phyloP scores from a whole-genome alignment of 2,888 invertebrate species.

The Heteropelma amictum region DNA sequence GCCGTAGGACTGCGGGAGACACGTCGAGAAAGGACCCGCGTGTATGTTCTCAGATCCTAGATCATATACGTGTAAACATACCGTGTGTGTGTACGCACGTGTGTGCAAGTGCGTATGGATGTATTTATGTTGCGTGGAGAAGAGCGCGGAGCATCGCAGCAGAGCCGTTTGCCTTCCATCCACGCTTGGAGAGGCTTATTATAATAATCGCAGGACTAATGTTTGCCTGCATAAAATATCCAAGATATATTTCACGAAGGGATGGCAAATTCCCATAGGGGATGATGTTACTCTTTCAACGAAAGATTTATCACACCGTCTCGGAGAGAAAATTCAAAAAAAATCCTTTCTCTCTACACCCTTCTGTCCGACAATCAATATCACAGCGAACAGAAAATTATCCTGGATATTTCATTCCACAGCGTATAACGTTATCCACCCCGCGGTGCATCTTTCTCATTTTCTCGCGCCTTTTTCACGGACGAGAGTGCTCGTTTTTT shows the following conservation, averaged over 20 bases:
- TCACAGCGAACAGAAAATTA: too few relatives aligned
- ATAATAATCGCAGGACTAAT: constrained; percentile 50
- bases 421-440: too few relatives aligned
- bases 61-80: constrained; percentile 1
- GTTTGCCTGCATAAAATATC: constrained; percentile 29
- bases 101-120: too few relatives aligned
- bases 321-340: background rate
- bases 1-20: constrained; percentile 66
- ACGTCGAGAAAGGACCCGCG: constrained; percentile 56
- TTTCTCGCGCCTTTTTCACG: too few relatives aligned
- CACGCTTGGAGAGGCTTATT: constrained; percentile 30
- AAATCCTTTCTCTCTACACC: background rate
- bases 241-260: constrained; percentile 22
- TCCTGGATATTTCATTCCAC: too few relatives aligned
- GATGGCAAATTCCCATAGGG: constrained; percentile 4
- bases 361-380: background rate
- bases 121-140: too few relatives aligned
- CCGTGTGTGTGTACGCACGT: background rate
- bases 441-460: too few relatives aligned
- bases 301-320: background rate
- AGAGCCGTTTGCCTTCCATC: constrained; percentile 4
- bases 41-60: constrained; percentile 48
- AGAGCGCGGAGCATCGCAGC: constrained; percentile 20
- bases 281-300: background rate
- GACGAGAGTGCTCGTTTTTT: too few relatives aligned